Evolutionary conservation across 2,888 invertebrate species (phyloP).

Genomic region (Liodrosophila aerea): DNA sequence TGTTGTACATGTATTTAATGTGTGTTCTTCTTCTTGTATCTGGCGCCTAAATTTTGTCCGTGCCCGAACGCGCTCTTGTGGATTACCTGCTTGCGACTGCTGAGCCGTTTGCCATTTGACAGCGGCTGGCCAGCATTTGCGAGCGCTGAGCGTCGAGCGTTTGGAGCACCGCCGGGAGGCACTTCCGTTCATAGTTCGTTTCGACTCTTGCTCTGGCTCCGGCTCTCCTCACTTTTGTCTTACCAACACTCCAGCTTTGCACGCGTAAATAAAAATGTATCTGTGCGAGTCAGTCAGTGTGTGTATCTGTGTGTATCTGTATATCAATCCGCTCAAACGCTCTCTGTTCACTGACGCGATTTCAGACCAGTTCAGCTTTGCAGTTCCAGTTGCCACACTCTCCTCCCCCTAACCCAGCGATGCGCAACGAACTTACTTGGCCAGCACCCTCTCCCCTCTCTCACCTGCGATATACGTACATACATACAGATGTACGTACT

Average conservation of each 20-base stretch:
- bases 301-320: slow-evolving; percentile 19
- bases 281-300: slow-evolving; percentile 2
- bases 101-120: slow-evolving; percentile 50
- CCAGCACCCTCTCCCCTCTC: background rate
- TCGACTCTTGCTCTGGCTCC: slow-evolving; percentile 11
- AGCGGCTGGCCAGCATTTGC: slow-evolving; percentile 11
- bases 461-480: too few species aligned
- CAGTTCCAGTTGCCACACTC: slow-evolving; percentile 25
- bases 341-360: slow-evolving; percentile 40
- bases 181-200: slow-evolving; percentile 29
- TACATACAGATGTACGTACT: too few species aligned
- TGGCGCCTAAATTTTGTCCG: slow-evolving; percentile 50
- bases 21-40: slow-evolving; percentile 38
- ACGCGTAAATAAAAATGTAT: background rate
- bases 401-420: slow-evolving; percentile 22
- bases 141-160: background rate
- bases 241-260: too few species aligned
- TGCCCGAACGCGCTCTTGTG: slow-evolving; percentile 74
- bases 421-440: slow-evolving; percentile 47
- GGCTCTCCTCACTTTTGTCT: too few species aligned
- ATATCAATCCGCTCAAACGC: slow-evolving; percentile 26
- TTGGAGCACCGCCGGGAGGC: slow-evolving; percentile 12
- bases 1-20: slow-evolving; percentile 14
- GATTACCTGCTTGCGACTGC: slow-evolving; percentile 79
- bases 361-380: slow-evolving; percentile 31